A percentile compares a stretch with the other conserved stretches of the same genome.
Evolutionary conservation across 1,140 invertebrate genomes (phyloP).

Genomic region (Stenopsyche tienmushanensis): DNA sequence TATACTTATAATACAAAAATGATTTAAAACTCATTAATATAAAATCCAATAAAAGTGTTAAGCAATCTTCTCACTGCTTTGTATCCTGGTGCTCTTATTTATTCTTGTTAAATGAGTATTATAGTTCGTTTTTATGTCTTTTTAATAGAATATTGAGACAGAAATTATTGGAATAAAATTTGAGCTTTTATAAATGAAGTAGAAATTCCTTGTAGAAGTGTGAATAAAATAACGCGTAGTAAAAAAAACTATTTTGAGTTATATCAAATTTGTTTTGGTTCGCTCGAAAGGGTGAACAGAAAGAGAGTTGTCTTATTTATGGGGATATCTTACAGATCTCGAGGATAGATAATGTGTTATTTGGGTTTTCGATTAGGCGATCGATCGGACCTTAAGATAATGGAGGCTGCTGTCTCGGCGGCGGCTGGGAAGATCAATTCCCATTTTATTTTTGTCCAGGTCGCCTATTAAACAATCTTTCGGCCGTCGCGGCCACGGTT

Average conservation of each 20-base stretch:
- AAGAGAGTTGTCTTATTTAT: conserved; percentile 29
- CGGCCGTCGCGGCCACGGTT: background rate
- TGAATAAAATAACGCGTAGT: too few relatives aligned
- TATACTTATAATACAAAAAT: too few relatives aligned
- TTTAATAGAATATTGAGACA: too few relatives aligned
- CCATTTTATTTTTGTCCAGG: conserved; percentile 18
- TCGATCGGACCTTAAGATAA: conserved; percentile 37
- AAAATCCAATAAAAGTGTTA: too few relatives aligned
- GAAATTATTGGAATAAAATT: too few relatives aligned
- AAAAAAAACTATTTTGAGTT: conserved; percentile 1
- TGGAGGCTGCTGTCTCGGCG: conserved; percentile 28
- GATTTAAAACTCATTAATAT: too few relatives aligned
- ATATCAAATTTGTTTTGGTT: conserved; percentile 21
- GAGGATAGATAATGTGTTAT: conserved; percentile 33
- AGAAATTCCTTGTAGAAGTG: too few relatives aligned
- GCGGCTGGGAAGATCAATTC: conserved; percentile 17
- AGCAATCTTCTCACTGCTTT: too few relatives aligned
- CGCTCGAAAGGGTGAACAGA: conserved; percentile 20
- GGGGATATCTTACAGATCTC: conserved; percentile 24
- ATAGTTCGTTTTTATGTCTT: too few relatives aligned
- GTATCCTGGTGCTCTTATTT: too few relatives aligned
- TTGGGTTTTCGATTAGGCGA: conserved; percentile 40
- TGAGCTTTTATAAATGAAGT: too few relatives aligned
- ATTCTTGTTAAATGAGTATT: too few relatives aligned
- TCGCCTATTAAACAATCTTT: conserved; percentile 18